Percentiles rank a stretch among this genome's conserved stretches.
Evolutionary conservation across 2,113 vertebrate genomes (phyloP).

Genomic region (Hoplias malabaricus): DNA sequence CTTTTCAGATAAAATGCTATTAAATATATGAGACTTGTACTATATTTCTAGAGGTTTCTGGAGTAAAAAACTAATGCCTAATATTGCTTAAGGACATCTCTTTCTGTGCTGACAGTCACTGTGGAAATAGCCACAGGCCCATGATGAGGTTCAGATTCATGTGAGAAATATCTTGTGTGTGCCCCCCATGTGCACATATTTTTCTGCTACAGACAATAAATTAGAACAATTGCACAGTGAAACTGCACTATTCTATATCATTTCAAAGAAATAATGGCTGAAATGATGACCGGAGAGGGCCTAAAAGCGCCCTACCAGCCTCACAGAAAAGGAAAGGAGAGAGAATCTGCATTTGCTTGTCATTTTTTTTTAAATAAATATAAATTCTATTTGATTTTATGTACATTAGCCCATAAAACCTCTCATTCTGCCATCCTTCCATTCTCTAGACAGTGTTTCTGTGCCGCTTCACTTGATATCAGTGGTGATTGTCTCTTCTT

Average conservation of each 20-base stretch:
- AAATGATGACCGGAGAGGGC: no score
- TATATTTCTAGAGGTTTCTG: no score
- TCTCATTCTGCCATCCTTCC: not conserved
- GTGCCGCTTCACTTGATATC: not conserved
- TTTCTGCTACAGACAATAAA: conserved; percentile 12
- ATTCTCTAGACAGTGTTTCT: not conserved
- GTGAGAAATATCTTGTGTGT: not conserved
- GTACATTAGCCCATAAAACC: not conserved
- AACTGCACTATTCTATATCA: not conserved
- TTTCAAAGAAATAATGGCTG: not conserved
- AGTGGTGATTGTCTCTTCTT: conserved; percentile 21
- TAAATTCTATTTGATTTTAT: not conserved
- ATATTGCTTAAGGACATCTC: not conserved
- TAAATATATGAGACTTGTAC: not conserved
- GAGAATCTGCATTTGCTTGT: not conserved
- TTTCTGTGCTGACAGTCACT: not conserved
- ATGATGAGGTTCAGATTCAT: not conserved
- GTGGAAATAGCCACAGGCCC: not conserved
- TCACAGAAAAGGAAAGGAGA: not conserved
- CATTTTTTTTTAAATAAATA: not conserved
- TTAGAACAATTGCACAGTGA: conserved; percentile 8
- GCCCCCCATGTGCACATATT: not conserved
- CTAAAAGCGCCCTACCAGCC: not conserved
- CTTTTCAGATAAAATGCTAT: not conserved
- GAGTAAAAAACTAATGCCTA: not conserved